Evolutionary conservation across 1,140 invertebrate species (phyloP).

Genomic region (Ctenoplectra terminalis): DNA sequence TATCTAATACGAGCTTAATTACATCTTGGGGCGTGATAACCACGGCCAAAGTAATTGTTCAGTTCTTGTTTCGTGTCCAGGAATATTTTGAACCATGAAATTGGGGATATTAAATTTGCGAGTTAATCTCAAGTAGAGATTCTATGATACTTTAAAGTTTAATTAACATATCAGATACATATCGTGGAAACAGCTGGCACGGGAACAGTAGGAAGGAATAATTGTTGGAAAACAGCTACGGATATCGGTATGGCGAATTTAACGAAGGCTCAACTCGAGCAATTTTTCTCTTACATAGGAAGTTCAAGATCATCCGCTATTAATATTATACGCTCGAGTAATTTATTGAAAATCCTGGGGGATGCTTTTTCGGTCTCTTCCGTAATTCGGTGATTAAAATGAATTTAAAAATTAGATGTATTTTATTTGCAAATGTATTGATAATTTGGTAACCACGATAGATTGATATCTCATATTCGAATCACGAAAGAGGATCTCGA

Average conservation of each 20-base stretch:
- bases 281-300: slow-evolving; percentile 47
- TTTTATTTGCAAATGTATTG: neutral
- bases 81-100: neutral
- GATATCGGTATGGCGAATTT: slow-evolving; percentile 62
- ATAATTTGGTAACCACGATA: slow-evolving; percentile 9
- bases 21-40: slow-evolving; percentile 53
- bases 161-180: slow-evolving; percentile 52
- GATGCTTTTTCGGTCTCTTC: slow-evolving; percentile 41
- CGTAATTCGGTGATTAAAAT: slow-evolving; percentile 50
- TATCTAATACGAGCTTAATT: slow-evolving; percentile 56
- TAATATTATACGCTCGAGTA: slow-evolving; percentile 36
- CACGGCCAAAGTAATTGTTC: slow-evolving; percentile 52
- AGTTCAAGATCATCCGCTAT: neutral
- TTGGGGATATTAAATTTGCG: neutral
- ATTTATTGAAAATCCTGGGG: slow-evolving; percentile 57
- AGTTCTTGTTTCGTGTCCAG: neutral
- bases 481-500: slow-evolving; percentile 57
- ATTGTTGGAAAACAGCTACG: slow-evolving; percentile 39
- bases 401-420: neutral
- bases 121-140: too few species aligned
- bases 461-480: slow-evolving; percentile 61
- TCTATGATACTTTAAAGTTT: neutral
- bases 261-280: slow-evolving; percentile 55
- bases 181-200: slow-evolving; percentile 67
- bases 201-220: slow-evolving; percentile 48